Evolutionary conservation across 2,888 invertebrate genomes (phyloP), one percentile per base, ranked within the genome.

Genomic region (Ophraella communa): DNA sequence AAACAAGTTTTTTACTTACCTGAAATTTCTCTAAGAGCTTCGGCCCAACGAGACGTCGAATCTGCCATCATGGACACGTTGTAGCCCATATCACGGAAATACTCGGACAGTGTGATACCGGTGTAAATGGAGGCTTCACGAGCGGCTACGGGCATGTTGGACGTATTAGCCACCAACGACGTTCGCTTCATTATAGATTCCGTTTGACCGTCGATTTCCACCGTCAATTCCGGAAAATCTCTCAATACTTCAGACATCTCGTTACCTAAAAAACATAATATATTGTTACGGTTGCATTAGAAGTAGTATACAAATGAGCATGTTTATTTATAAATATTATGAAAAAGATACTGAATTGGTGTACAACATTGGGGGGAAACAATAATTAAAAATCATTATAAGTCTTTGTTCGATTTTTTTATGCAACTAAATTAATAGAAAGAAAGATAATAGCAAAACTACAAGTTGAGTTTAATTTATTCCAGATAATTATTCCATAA

Each of bases 11-110:
- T 62, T 39, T 17, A 39, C 8, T 23, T 62, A 68, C 68, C 71
- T 0, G 98, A 98, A 85, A 99, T 99, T 90, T 99, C 99, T 86
- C 99, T 91, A 83, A 99, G 88, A 75, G 99, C 99, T 84, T 99
- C 99, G 67, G 99, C 99, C 99, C 99, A 99, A 85, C 99, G 95
- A 11, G 98, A 99, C 18, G 99, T 99, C 24, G 98, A 99, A 86
- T 99, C 99, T 69, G 99, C 99, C 99, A 99, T 99, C 99, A 99
- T 99, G 74, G 98, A 96, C 49, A 99, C 99, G 83, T 99, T 95
- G 89, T 98, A 97, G 80, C 99, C 99, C 99, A 98, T 98, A 84
- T 94, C 94, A 78, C 94, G 89, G 93, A 98, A 99, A 85, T 99
- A 99, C 84, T 99, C 99, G 23, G 98, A 97, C n/a, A 99, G 87